phyloP scores from a whole-genome alignment of 1,140 invertebrate genomes.

The Pollicipes pollicipes region DNA sequence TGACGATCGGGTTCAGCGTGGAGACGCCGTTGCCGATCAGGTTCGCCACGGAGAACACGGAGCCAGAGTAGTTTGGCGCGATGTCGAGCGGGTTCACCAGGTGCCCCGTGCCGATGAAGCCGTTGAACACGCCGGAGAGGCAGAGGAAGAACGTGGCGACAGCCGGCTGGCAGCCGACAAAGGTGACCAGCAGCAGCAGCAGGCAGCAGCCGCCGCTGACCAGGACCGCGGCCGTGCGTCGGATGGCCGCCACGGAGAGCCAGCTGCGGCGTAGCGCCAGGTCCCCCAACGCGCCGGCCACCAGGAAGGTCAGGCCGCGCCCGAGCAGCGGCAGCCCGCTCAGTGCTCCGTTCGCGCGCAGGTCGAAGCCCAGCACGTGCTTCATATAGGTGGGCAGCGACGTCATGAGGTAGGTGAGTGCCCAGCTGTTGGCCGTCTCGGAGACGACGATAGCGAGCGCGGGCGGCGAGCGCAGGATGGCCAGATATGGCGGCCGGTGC shows the following conservation, averaged over 20 bases:
- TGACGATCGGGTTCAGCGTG: not conserved
- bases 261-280: not conserved
- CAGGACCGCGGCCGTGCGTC: not conserved
- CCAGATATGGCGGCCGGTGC: not conserved
- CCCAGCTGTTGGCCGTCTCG: not conserved
- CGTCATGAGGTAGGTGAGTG: not conserved
- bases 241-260: not conserved
- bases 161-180: not conserved
- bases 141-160: not conserved
- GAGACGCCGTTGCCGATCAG: not conserved
- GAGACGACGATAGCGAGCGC: not conserved
- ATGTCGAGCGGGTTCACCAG: not conserved
- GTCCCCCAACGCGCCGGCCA: not conserved
- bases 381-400: conserved; percentile 3
- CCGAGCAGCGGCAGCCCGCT: not conserved
- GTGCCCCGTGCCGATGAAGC: not conserved
- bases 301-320: not conserved
- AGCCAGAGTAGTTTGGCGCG: not conserved
- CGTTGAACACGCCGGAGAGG: not conserved
- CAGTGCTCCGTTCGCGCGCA: not conserved
- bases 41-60: not conserved
- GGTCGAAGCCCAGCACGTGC: not conserved
- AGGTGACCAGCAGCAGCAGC: not conserved
- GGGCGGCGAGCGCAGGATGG: not conserved
- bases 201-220: not conserved